These are phyloP conservation scores for Porites rus DNA, from an alignment of 92 coral and sea anemone species.

Conservation along the genomic window DNA sequence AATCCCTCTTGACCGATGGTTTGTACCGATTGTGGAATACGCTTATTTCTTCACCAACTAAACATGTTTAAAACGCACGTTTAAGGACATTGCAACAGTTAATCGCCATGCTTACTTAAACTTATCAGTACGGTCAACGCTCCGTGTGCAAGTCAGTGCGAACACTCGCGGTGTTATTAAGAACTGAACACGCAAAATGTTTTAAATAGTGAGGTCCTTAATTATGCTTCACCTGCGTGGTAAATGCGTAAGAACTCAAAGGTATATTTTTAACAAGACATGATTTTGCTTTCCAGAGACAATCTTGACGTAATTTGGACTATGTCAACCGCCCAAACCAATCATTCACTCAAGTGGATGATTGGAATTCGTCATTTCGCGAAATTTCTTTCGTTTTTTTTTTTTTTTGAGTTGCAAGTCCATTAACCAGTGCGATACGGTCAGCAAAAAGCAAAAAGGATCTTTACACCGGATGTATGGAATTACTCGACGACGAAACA, in stretches of 20 bases:
- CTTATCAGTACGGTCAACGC: too few species aligned
- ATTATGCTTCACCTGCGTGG: slow-evolving; percentile 13
- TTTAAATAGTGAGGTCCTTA: neutral
- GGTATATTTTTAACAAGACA: neutral
- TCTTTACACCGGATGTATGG: slow-evolving; percentile 30
- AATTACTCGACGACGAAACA: slow-evolving; percentile 10
- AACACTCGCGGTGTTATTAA: too few species aligned
- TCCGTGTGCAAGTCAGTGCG: neutral
- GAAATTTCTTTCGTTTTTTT: neutral
- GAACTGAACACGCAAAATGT: slow-evolving; percentile 4
- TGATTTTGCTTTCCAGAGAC: neutral
- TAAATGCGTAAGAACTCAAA: neutral
- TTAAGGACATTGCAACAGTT: too few species aligned
- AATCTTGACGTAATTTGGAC: neutral
- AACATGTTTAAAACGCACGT: too few species aligned
- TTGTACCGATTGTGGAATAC: too few species aligned
- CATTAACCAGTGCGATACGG: too few species aligned
- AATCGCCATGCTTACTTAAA: too few species aligned
- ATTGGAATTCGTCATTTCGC: neutral
- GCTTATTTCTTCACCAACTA: too few species aligned
- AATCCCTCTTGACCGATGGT: neutral
- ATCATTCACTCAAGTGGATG: neutral
- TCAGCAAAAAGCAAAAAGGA: neutral
- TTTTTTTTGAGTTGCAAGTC: neutral
- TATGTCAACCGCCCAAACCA: slow-evolving; percentile 10